A percentile compares a stretch with the other conserved stretches of the same genome.
Conservation (phyloP, 2,113 vertebrate species). For the Mormoops blainvillei region DNA sequence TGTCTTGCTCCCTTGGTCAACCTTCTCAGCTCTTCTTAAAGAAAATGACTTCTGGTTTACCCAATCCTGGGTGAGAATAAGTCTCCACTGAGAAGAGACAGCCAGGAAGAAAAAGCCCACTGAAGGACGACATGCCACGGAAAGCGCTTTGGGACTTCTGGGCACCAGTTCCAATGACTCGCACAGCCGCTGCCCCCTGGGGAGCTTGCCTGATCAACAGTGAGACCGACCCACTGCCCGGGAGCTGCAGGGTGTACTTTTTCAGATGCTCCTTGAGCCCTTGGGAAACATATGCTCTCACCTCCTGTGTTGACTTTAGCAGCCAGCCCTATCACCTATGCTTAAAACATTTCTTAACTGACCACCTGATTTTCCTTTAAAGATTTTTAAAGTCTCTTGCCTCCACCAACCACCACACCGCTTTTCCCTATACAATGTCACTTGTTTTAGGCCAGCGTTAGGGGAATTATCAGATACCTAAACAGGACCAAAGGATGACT, state of each 20-base stretch:
- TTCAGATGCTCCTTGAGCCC: conserved; percentile 18
- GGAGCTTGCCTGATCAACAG: conserved; percentile 32
- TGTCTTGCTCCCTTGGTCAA: not conserved
- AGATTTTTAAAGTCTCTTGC: not conserved
- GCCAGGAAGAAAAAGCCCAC: not conserved
- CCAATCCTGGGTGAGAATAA: not conserved
- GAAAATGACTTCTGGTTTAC: not conserved
- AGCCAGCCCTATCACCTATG: not conserved
- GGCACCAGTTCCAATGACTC: not conserved
- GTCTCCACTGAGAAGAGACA: conserved; percentile 36
- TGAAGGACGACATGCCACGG: not conserved
- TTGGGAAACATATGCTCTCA: conserved; percentile 60
- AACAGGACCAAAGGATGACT: not conserved
- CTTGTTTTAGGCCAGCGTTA: not conserved
- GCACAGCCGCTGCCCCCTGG: fast-evolving
- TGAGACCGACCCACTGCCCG: not conserved
- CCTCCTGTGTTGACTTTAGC: conserved; percentile 53
- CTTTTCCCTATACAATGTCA: not conserved
- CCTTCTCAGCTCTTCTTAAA: not conserved
- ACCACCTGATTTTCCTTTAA: conserved; percentile 52
- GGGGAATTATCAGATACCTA: not conserved
- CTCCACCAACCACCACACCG: not conserved
- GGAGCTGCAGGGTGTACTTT: conserved; percentile 15
- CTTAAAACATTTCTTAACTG: conserved; percentile 18
- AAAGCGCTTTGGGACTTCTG: not conserved